Base-by-base conservation (phyloP, 2,888 invertebrate species). In the Megamerina dolium region DNA sequence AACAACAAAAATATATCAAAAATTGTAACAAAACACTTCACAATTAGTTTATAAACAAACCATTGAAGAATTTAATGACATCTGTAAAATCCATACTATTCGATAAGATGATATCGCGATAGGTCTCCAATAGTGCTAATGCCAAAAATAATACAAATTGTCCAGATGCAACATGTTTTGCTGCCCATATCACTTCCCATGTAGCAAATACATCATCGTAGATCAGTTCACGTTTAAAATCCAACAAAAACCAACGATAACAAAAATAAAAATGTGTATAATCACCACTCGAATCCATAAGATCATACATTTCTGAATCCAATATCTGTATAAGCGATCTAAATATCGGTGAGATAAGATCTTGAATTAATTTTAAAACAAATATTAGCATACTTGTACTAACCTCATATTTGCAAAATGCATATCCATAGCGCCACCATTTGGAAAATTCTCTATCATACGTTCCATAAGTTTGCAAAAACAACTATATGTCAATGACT, bases 31-130 rank as follows among this genome's bases (percentile, higher is more conserved):
- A 16, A 18, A 23, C n/a, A 16, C 17, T n/a, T 19, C 20, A 14
- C 26, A 10, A 17, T 2, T 3, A 23, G 20, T 12, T 16, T 36
- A 14, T 10, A 12, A 9, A 61, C 73, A 74, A 63, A 92, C 93
- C 93, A 73, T 95, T 95, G 66, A 94, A 94, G 73, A 95, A 95
- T 66, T 94, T 93, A 64, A 95, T 95, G 64, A 94, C 91, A 68
- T 95, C 95, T 0, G 94, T 94, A 69, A 93, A 94, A 72, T 95
- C 94, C 94, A 95, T 94, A 55, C 87, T 81, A 72, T 95, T 94
- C 37, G 90, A 87, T 34, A 95, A 75, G 50, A 95, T 91, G 58
- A 94, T 90, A 67, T 93, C 92, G 17, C 93, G 75, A 69, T 95
- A 95, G 27, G 87, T 88, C 72, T 92, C 88, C 16, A 95, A 78